A percentile compares a stretch with the other conserved stretches of the same genome.
These are phyloP conservation scores for Hoplias malabaricus DNA, from an alignment of 2,113 vertebrate species.

Conservation along the genomic window DNA sequence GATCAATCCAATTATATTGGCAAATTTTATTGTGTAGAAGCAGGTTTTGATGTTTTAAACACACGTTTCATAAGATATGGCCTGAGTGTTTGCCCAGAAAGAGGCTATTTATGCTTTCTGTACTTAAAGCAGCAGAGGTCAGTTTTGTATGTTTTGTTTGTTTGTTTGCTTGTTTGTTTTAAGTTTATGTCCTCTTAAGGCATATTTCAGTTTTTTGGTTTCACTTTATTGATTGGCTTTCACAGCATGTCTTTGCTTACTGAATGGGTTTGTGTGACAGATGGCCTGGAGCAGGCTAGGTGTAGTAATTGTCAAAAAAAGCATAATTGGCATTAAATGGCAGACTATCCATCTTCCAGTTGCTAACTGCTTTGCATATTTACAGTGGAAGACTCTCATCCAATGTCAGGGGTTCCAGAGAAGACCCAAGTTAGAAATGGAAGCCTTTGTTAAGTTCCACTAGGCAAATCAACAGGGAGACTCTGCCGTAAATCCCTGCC, in stretches of 20 bases:
- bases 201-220: not conserved
- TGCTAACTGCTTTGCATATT: not conserved
- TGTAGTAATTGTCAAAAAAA: not conserved
- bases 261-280: not conserved
- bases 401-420: not conserved
- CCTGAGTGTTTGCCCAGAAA: too few species aligned
- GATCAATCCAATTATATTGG: too few species aligned
- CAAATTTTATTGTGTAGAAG: too few species aligned
- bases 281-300: not conserved
- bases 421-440: not conserved
- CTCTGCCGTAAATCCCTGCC: not conserved
- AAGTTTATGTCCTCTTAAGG: not conserved
- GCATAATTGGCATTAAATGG: not conserved
- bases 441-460: not conserved
- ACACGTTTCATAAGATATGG: too few species aligned
- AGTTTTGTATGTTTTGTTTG: too few species aligned
- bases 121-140: too few species aligned
- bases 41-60: too few species aligned
- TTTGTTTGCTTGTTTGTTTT: not conserved
- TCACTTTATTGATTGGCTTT: not conserved
- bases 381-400: not conserved
- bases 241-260: not conserved
- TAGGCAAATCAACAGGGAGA: not conserved
- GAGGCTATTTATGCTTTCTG: too few species aligned
- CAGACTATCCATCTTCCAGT: slow-evolving; percentile 3